Evolutionary conservation across 1,140 invertebrate species (phyloP).

Genomic region (Pseudomyrmex dendroicus): DNA sequence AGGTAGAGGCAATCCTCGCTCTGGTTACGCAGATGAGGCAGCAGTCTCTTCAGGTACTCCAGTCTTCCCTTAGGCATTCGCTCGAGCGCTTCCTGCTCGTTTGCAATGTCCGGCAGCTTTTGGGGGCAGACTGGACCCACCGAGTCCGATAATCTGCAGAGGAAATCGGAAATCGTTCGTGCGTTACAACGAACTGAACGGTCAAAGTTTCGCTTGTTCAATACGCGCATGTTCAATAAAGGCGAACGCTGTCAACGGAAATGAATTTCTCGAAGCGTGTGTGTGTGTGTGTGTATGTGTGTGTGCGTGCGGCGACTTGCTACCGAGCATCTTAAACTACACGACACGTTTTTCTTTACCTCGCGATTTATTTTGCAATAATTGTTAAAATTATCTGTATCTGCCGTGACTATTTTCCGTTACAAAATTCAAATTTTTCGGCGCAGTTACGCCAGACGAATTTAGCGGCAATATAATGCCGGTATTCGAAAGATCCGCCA

Average conservation of each 20-base stretch:
- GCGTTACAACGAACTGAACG: constrained; percentile 43
- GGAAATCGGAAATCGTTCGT: constrained; percentile 41
- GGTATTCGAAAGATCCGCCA: constrained; percentile 43
- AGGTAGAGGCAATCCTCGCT: constrained; percentile 98
- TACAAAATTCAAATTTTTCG: not conserved
- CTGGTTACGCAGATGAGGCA: constrained; percentile 94
- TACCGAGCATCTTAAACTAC: not conserved
- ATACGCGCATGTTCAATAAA: constrained; percentile 28
- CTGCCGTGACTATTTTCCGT: no score
- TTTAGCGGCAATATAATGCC: not conserved
- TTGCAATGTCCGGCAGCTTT: constrained; percentile 92
- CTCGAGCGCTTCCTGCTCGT: constrained; percentile 92
- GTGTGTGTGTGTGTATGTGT: no score
- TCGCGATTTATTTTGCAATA: not conserved
- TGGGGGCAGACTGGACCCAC: constrained; percentile 96
- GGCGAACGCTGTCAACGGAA: not conserved
- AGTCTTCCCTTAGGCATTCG: constrained; percentile 96
- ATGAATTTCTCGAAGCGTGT: not conserved
- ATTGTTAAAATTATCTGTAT: not conserved
- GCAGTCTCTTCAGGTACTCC: constrained; percentile 92
- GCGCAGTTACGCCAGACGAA: not conserved
- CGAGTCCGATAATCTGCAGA: constrained; percentile 88
- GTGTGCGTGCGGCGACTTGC: no score
- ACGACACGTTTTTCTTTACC: not conserved
- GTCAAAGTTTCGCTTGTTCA: constrained; percentile 16